Conservation (phyloP, 2,113 vertebrate genomes). For the Psephotus haematonotus region DNA sequence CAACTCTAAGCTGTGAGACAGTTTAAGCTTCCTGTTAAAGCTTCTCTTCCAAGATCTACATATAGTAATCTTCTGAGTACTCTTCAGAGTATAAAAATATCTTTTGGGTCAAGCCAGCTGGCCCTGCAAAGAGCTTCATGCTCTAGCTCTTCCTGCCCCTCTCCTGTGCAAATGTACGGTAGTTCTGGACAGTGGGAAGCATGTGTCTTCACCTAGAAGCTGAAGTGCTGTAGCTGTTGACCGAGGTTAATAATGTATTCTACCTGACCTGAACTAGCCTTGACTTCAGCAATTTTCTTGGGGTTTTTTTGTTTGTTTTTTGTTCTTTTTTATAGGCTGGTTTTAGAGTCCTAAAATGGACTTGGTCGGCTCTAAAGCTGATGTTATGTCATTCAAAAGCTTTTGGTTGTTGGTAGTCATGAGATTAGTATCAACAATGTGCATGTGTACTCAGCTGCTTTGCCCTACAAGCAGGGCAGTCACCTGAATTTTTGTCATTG, state of each 20-base stretch:
- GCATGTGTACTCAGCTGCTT: background rate
- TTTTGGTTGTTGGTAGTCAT: background rate
- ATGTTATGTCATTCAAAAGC: background rate
- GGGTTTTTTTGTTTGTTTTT: too few relatives aligned
- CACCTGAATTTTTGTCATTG: background rate
- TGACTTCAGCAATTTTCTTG: background rate
- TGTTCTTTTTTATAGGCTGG: background rate
- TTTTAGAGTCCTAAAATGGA: conserved; percentile 15
- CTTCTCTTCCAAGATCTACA: background rate
- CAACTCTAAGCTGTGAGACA: background rate
- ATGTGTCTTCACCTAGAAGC: background rate
- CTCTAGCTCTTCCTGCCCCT: background rate
- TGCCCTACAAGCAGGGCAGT: background rate
- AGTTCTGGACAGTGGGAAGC: background rate
- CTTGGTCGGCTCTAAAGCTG: background rate
- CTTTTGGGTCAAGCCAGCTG: background rate
- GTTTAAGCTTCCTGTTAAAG: background rate
- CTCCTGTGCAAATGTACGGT: background rate
- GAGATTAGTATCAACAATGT: background rate
- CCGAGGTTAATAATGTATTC: background rate
- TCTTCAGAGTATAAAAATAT: background rate
- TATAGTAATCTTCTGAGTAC: background rate
- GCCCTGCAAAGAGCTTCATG: background rate
- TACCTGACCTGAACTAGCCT: background rate
- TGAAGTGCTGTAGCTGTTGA: background rate